These are phyloP conservation scores for Diloba caeruleocephala DNA, from an alignment of 2,888 invertebrate species.

Conservation along the genomic window DNA sequence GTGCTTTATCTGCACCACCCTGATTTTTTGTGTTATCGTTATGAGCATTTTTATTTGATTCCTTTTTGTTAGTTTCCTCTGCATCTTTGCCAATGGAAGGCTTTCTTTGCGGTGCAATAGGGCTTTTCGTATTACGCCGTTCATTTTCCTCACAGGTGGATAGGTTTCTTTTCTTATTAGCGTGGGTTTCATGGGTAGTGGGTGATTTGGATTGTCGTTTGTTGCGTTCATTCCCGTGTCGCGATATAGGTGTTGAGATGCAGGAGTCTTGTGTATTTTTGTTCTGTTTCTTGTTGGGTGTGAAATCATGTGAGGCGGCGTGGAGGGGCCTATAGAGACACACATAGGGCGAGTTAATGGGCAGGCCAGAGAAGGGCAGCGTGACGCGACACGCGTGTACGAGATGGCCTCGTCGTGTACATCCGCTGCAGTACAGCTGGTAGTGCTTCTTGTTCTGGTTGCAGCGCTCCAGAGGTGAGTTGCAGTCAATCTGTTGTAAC, in stretches of 20 bases:
- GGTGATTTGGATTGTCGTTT: slow-evolving; percentile 83
- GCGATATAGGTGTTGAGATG: slow-evolving; percentile 39
- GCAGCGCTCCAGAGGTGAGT: slow-evolving; percentile 72
- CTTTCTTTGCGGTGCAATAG: slow-evolving; percentile 55
- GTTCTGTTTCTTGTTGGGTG: slow-evolving; percentile 20
- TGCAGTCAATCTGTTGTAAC: slow-evolving; percentile 82
- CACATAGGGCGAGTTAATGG: slow-evolving; percentile 80
- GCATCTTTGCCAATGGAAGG: slow-evolving; percentile 52
- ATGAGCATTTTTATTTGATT: slow-evolving; percentile 37
- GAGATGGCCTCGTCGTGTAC: slow-evolving; percentile 87
- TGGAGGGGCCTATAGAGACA: slow-evolving; percentile 71
- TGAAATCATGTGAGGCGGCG: slow-evolving; percentile 14
- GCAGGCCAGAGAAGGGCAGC: slow-evolving; percentile 78
- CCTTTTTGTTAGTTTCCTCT: slow-evolving; percentile 46
- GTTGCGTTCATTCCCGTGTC: slow-evolving; percentile 49
- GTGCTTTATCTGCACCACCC: slow-evolving; percentile 58
- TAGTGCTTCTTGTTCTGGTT: slow-evolving; percentile 67
- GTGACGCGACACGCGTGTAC: slow-evolving; percentile 77
- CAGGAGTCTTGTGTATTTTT: slow-evolving; percentile 44
- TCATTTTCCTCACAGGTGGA: slow-evolving; percentile 58
- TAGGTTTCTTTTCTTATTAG: slow-evolving; percentile 71
- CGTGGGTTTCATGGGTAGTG: slow-evolving; percentile 68
- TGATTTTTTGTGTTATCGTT: slow-evolving; percentile 45
- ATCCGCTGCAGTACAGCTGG: slow-evolving; percentile 88
- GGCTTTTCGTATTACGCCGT: slow-evolving; percentile 55